Evolutionary conservation across 1,140 invertebrate genomes (phyloP), one percentile per base, ranked within the genome.

Genomic region (Leptestheria dahalacensis): DNA sequence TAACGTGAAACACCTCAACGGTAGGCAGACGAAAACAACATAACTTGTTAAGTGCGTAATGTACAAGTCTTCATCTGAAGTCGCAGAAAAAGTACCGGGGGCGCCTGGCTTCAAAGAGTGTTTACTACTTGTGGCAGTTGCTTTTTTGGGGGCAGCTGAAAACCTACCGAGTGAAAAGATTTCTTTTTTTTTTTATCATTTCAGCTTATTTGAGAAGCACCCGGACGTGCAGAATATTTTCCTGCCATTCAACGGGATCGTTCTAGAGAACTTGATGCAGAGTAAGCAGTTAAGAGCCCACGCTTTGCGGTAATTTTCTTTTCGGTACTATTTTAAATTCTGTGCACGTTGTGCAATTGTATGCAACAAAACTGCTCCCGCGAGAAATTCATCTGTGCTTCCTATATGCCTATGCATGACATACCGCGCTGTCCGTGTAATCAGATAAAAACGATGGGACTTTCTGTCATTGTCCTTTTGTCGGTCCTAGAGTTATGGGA

Each of bases 191-290:
- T 24, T 52, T 20, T 2, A 2, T 12, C 10, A 0, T 68, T 68
- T 4, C 70, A 80, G 78, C 48, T 65, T 80, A 46, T 80, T 80
- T 62, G 78, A 79, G 62, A 79, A 77, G 0, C 77, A 79, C 64
- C 78, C 78, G 2, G 78, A 79, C 58, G 77, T 79, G 3, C 77
- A 79, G 65, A 74, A 78, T 63, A 74, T 76, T 1, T 80, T 80
- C 64, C 71, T 77, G 71, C 76, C 77, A 1, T 78, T 79, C 65
- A 74, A 71, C 62, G 77, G 75, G 2, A 70, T 78, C 41, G 67
- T 70, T 23, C 63, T 71, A 23, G 75, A 78, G 59, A 75, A 78
- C 60, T 65, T 79, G 18, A 68, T 71, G 48, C 72, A 78, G 62
- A 78, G 73, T 63, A 72, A 74, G 61, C 75, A 78, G 62, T 68